These are phyloP conservation scores for Porites divaricata DNA, from an alignment of 92 coral and sea anemone species.

Conservation along the genomic window DNA sequence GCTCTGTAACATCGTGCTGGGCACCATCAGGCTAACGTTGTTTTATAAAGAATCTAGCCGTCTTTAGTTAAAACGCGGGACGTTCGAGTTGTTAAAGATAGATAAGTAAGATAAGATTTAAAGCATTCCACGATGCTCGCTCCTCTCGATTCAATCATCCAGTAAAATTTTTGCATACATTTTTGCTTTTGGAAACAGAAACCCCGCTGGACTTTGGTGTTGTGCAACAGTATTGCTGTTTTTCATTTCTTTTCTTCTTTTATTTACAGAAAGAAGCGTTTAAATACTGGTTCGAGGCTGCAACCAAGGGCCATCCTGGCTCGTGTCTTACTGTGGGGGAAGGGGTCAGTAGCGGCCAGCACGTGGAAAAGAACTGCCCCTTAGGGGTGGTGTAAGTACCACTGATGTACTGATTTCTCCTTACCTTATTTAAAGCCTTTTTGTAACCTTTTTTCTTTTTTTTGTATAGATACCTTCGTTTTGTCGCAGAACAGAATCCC, in stretches of 20 bases:
- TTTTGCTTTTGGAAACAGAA: too few species aligned
- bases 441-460: neutral
- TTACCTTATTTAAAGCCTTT: neutral
- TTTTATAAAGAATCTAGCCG: too few species aligned
- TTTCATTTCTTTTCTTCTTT: neutral
- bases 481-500: conserved; percentile 93
- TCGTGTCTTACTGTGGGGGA: conserved; percentile 91
- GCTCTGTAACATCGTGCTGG: too few species aligned
- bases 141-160: too few species aligned
- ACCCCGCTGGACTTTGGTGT: too few species aligned
- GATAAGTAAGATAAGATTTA: too few species aligned
- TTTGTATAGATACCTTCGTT: conserved; percentile 71
- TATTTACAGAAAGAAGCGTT: conserved; percentile 64
- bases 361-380: conserved; percentile 76
- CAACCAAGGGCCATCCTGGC: conserved; percentile 91
- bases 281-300: conserved; percentile 85
- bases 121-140: too few species aligned
- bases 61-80: too few species aligned
- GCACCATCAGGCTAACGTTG: too few species aligned
- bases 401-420: neutral
- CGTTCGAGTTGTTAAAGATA: too few species aligned
- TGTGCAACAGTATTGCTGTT: too few species aligned
- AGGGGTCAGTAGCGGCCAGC: conserved; percentile 80
- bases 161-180: too few species aligned
- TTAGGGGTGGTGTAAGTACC: conserved; percentile 82